Percentiles rank a stretch among this genome's conserved stretches.
phyloP scores from a whole-genome alignment of 2,113 vertebrate species.

The Ailurus styani region DNA sequence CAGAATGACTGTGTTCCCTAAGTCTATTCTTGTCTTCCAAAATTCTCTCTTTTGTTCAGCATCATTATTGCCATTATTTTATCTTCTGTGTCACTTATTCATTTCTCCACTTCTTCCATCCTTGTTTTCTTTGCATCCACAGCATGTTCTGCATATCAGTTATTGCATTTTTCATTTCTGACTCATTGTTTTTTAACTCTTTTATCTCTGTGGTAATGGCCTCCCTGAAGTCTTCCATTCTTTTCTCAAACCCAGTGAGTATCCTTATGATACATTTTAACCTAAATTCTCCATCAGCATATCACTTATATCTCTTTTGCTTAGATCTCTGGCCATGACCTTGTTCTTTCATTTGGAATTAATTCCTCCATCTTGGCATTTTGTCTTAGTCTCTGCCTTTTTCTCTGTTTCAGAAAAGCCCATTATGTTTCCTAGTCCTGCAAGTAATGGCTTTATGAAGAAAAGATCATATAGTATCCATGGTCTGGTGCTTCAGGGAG shows the following conservation, averaged over 20 bases:
- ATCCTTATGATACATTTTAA: not conserved
- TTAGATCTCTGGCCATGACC: not conserved
- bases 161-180: not conserved
- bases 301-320: not conserved
- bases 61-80: not conserved
- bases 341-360: not conserved
- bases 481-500: not conserved
- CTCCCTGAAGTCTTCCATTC: not conserved
- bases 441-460: not conserved
- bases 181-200: not conserved
- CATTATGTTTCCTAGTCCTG: not conserved
- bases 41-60: not conserved
- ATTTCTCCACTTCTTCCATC: not conserved
- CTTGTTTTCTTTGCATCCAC: not conserved
- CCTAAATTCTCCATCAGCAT: not conserved
- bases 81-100: not conserved
- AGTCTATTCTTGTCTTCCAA: not conserved
- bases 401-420: not conserved
- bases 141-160: not conserved
- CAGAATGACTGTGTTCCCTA: not conserved
- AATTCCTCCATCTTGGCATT: not conserved
- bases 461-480: not conserved
- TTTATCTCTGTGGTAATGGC: too few relatives aligned
- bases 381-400: not conserved
- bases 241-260: not conserved